phyloP scores from a whole-genome alignment of 2,888 invertebrate species.

The Auanema sp. region DNA sequence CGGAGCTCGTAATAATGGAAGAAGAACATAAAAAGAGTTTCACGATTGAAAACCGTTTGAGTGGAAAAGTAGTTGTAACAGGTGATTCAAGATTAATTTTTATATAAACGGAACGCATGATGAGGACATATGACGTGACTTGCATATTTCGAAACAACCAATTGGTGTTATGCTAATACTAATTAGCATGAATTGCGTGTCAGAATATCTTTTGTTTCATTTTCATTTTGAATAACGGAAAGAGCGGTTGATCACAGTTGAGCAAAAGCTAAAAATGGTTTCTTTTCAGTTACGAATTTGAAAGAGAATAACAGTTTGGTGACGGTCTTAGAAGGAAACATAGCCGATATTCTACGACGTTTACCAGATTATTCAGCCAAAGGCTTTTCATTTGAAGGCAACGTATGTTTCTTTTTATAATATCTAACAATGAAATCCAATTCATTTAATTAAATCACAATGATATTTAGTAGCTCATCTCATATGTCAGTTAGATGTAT shows the following conservation, averaged over 20 bases:
- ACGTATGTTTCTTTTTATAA: slow-evolving; percentile 16
- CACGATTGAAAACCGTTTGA: slow-evolving; percentile 62
- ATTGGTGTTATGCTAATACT: neutral
- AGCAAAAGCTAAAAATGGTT: neutral
- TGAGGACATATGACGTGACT: too few relatives aligned
- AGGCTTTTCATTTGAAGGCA: slow-evolving; percentile 47
- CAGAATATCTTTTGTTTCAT: slow-evolving; percentile 2
- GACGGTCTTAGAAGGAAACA: slow-evolving; percentile 63
- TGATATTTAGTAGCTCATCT: too few relatives aligned
- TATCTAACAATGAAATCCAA: too few relatives aligned
- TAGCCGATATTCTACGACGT: slow-evolving; percentile 61
- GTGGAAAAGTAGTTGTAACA: slow-evolving; percentile 62
- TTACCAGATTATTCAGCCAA: slow-evolving; percentile 40
- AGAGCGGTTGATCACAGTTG: neutral
- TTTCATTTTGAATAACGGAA: neutral
- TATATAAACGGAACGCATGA: too few relatives aligned
- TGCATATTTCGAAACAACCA: too few relatives aligned
- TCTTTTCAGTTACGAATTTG: slow-evolving; percentile 64
- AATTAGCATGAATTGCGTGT: neutral
- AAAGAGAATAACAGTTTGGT: slow-evolving; percentile 66
- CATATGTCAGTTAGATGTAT: too few relatives aligned
- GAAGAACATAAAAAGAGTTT: slow-evolving; percentile 64
- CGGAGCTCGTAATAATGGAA: slow-evolving; percentile 64
- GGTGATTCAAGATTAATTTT: slow-evolving; percentile 23
- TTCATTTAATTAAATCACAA: too few relatives aligned